A percentile compares a stretch with the other conserved stretches of the same genome.
Conservation (phyloP, 1,140 invertebrate species). For the Melanaphis sacchari region DNA sequence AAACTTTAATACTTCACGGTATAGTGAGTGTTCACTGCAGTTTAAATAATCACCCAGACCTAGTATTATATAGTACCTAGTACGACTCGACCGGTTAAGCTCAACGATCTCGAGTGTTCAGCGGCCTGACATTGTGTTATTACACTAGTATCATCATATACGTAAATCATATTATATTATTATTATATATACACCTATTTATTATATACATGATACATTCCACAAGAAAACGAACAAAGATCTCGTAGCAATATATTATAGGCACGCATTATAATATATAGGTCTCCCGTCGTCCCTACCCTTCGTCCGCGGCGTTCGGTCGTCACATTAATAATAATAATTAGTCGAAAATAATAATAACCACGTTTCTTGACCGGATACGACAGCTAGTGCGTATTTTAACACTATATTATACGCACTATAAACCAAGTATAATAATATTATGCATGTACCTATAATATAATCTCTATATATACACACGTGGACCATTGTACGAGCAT, state of each 20-base stretch:
- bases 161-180: not conserved
- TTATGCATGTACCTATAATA: not conserved
- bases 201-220: not conserved
- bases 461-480: not conserved
- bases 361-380: not conserved
- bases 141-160: not conserved
- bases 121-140: not conserved
- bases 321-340: slow-evolving; percentile 10
- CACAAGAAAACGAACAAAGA: not conserved
- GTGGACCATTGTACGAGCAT: not conserved
- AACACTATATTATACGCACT: slow-evolving; percentile 11
- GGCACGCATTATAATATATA: not conserved
- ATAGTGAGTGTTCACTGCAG: not conserved
- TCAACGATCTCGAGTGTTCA: not conserved
- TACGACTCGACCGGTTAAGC: not conserved
- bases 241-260: not conserved
- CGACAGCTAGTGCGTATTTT: not conserved
- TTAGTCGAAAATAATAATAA: slow-evolving; percentile 20
- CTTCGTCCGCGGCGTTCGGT: not conserved
- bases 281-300: not conserved
- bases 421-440: not conserved
- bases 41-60: not conserved
- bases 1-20: not conserved
- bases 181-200: not conserved
- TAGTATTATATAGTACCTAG: not conserved